phyloP scores from a whole-genome alignment of 2,113 vertebrate genomes.

The Burhinus oedicnemus region DNA sequence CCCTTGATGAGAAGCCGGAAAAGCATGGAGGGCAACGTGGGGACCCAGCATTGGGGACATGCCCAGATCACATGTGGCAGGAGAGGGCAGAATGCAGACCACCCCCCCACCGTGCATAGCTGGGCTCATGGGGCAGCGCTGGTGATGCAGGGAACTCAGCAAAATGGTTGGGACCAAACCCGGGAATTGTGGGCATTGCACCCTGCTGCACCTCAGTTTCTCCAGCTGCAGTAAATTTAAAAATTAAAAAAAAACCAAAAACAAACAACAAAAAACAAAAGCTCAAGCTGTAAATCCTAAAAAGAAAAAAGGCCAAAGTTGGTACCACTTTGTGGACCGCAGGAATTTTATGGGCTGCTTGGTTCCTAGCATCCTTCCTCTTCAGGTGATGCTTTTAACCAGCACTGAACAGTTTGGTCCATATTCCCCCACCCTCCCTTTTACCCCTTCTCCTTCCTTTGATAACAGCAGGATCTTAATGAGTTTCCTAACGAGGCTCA shows the following conservation, averaged over 20 bases:
- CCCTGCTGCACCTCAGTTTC: not conserved
- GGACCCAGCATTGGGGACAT: accelerated
- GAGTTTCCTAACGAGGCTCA: not conserved
- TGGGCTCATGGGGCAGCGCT: not conserved
- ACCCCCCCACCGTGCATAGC: accelerated
- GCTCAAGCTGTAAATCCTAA: not conserved
- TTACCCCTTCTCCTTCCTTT: not conserved
- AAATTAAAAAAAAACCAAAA: not conserved
- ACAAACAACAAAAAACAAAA: not conserved
- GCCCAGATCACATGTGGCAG: not conserved
- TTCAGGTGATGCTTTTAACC: not conserved
- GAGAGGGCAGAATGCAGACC: not conserved
- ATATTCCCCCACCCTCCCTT: not conserved
- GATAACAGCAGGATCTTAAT: not conserved
- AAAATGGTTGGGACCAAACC: not conserved
- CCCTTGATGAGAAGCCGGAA: too few species aligned
- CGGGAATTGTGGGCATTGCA: accelerated
- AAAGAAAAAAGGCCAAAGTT: not conserved
- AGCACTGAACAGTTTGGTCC: not conserved
- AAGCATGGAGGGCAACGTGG: accelerated
- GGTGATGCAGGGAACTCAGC: accelerated
- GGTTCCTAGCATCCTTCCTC: not conserved
- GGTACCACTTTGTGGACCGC: not conserved
- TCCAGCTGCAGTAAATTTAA: not conserved
- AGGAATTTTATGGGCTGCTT: not conserved